Conservation (phyloP, 2,797 vertebrate genomes). For the Urophycis tenuis region DNA sequence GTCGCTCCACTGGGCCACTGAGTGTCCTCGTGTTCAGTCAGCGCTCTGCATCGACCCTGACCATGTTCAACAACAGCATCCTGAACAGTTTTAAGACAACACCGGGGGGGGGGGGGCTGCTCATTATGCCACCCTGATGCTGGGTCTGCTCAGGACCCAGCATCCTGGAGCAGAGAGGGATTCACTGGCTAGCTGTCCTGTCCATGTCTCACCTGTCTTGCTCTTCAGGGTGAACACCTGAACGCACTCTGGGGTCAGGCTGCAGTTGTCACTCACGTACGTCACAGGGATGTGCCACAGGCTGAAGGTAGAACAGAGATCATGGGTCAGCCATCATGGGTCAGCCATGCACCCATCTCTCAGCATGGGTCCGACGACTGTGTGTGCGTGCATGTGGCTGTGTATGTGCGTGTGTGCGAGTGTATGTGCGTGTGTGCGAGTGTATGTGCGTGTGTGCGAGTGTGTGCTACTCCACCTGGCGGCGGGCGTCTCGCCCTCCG, state of each 20-base stretch:
- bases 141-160: no score
- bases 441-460: neutral
- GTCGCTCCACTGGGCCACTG: no score
- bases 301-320: constrained; percentile 53
- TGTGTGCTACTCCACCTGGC: constrained; percentile 65
- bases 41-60: no score
- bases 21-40: no score
- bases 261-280: constrained; percentile 77
- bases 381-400: constrained; percentile 7
- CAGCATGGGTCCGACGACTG: no score
- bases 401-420: neutral
- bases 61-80: no score
- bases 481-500: constrained; percentile 59
- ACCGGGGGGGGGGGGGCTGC: no score
- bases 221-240: constrained; percentile 72
- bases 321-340: constrained; percentile 18
- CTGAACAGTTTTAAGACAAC: no score
- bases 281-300: constrained; percentile 90
- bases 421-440: neutral
- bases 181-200: no score
- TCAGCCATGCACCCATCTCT: neutral
- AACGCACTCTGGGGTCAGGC: constrained; percentile 59
- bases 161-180: no score
- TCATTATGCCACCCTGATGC: neutral
- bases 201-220: constrained; percentile 74